Conservation (phyloP, 2,797 vertebrate species). For the Vireo griseus region DNA sequence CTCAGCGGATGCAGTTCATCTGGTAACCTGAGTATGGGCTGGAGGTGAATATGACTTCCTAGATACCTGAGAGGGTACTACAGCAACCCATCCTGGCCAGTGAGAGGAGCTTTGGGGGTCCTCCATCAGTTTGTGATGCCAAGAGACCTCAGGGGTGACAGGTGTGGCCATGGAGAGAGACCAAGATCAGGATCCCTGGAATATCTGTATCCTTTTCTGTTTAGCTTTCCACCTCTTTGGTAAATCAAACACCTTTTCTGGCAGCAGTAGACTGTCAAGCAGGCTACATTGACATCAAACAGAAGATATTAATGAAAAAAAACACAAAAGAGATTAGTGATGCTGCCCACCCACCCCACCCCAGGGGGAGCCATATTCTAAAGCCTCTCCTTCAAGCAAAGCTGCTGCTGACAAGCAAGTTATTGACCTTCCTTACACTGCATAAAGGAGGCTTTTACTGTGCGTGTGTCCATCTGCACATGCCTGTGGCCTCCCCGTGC, state of each 20-base stretch:
- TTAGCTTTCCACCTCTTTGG: background rate
- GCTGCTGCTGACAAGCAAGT: background rate
- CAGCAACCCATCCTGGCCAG: background rate
- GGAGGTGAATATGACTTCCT: background rate
- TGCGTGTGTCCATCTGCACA: accelerated
- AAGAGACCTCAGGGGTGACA: background rate
- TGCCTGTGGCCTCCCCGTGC: accelerated
- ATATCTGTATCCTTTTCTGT: background rate
- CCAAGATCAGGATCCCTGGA: background rate
- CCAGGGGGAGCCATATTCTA: background rate
- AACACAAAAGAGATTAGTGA: background rate
- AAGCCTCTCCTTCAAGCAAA: background rate
- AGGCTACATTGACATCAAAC: background rate
- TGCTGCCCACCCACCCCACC: background rate
- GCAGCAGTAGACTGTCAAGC: background rate
- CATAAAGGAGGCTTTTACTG: background rate
- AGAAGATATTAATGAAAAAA: background rate
- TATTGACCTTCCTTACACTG: background rate
- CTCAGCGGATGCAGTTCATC: background rate
- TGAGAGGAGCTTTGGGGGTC: background rate
- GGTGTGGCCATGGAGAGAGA: background rate
- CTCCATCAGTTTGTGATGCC: background rate
- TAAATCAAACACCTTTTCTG: background rate
- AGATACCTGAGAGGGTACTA: background rate
- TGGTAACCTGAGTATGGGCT: slow-evolving; percentile 20